Evolutionary conservation across 1,140 invertebrate species (phyloP), one percentile per base, ranked within the genome.

Genomic region (Bombus waltoni): DNA sequence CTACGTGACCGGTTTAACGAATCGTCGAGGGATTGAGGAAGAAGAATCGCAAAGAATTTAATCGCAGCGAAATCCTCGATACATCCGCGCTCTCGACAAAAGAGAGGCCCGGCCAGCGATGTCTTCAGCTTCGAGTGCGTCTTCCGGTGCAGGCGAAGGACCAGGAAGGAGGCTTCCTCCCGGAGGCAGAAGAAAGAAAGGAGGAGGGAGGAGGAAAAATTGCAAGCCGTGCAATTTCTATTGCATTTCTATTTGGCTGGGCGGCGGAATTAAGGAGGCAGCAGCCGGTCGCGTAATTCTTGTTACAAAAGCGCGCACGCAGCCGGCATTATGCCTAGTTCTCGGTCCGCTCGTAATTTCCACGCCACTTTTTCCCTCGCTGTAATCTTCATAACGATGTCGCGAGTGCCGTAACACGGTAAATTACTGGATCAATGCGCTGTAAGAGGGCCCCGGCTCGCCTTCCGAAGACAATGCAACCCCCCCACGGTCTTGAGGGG

Each of bases 361-460:
- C 53, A 75, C 79, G 74, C 79, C 76, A 85, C 81, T 90, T 87
- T 88, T 90, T 88, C 57, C 83, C 66, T 81, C 89, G 57, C 87
- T 85, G 90, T 87, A 91, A 91, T 91, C 90, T 90, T 88, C 89
- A 78, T 90, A 91, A 91, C 87, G 89, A 90, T 90, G 84, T 89
- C 89, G 89, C 75, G 87, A 85, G 81, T 87, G 89, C 70, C 84
- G 79, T 91, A 91, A 91, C 89, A 87, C 76, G 75, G 81, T 88
- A 90, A 91, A 91, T 91, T 91, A 90, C 89, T 90, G 81, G 90
- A 91, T 91, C 90, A 91, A 91, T 91, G 90, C 84, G 79, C 81
- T 87, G 88, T 90, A 90, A 84, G 53, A 91, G 84, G 57, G 73
- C 66, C 47, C 47, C 35, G 74, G n/a, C 89, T 84, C 47, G 87